These are phyloP conservation scores for Etheostoma nigrum DNA, from an alignment of 2,797 vertebrate species.

Conservation along the genomic window DNA sequence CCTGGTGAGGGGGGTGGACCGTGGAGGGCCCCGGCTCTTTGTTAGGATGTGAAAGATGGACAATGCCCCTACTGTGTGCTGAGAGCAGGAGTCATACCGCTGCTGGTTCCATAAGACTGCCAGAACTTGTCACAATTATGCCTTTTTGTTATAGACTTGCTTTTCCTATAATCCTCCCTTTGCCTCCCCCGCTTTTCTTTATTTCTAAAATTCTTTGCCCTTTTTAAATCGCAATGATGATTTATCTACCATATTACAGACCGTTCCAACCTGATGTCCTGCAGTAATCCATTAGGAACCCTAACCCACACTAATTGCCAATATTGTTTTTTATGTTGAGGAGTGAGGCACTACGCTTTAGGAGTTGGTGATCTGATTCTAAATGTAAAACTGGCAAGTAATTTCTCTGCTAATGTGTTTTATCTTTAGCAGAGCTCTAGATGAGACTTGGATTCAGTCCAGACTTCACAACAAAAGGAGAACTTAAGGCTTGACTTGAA, in stretches of 20 bases:
- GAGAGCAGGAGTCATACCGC: slow-evolving; percentile 53
- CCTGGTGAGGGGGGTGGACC: slow-evolving; percentile 38
- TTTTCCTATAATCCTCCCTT: slow-evolving; percentile 21
- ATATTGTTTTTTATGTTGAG: background rate
- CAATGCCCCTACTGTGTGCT: slow-evolving; percentile 70
- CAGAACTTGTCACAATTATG: slow-evolving; percentile 58
- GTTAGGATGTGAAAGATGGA: slow-evolving; percentile 63
- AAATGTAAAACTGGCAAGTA: slow-evolving; percentile 15
- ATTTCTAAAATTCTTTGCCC: background rate
- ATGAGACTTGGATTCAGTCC: background rate
- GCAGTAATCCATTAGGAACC: slow-evolving; percentile 23
- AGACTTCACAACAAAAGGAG: background rate
- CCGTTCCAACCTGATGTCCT: background rate
- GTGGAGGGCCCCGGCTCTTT: slow-evolving; percentile 56
- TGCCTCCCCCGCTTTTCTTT: background rate
- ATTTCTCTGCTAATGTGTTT: slow-evolving; percentile 65
- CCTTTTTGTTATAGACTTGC: slow-evolving; percentile 43
- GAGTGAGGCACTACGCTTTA: background rate
- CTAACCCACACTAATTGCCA: slow-evolving; percentile 26
- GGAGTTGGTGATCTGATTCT: slow-evolving; percentile 3
- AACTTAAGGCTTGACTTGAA: background rate
- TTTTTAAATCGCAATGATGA: slow-evolving; percentile 30
- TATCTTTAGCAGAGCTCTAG: background rate
- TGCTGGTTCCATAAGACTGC: slow-evolving; percentile 42
- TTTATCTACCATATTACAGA: slow-evolving; percentile 13